These are phyloP conservation scores for Plumapathes pennacea DNA, from an alignment of 92 coral and sea anemone genomes.

Conservation along the genomic window DNA sequence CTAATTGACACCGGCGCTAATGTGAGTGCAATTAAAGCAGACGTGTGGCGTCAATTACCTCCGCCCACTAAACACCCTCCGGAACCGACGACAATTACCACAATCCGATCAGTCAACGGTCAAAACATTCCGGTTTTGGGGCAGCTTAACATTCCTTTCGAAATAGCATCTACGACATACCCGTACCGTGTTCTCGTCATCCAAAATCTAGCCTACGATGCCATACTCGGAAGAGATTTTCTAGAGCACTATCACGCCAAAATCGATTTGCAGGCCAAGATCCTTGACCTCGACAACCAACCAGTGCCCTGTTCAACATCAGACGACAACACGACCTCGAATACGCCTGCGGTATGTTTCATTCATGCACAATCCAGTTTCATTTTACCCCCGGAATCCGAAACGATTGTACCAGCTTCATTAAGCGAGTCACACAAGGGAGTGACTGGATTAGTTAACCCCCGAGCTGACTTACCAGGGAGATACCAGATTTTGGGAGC, in stretches of 20 bases:
- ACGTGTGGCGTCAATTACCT: slow-evolving; percentile 35
- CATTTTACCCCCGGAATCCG: slow-evolving; percentile 26
- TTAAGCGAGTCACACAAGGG: background rate
- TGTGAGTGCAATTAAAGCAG: slow-evolving; percentile 21
- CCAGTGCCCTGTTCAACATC: background rate
- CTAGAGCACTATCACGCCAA: slow-evolving; percentile 39
- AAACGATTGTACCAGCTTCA: slow-evolving; percentile 19
- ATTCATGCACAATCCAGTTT: slow-evolving; percentile 27
- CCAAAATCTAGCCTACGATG: slow-evolving; percentile 37
- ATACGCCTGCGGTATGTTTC: slow-evolving; percentile 2
- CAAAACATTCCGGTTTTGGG: slow-evolving; percentile 13
- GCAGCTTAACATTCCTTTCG: slow-evolving; percentile 19
- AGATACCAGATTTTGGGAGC: slow-evolving; percentile 44
- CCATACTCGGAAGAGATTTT: slow-evolving; percentile 61
- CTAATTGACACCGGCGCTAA: slow-evolving; percentile 56
- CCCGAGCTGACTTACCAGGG: slow-evolving; percentile 5
- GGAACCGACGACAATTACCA: background rate
- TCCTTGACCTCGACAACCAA: slow-evolving; percentile 1
- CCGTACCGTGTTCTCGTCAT: slow-evolving; percentile 28
- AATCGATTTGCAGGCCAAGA: slow-evolving; percentile 18
- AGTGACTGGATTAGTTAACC: slow-evolving; percentile 8
- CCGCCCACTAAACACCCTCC: slow-evolving; percentile 1
- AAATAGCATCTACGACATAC: slow-evolving; percentile 22
- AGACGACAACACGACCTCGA: background rate
- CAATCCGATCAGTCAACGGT: slow-evolving; percentile 19